Base-by-base conservation (phyloP, 2,113 vertebrate genomes). In the Brachyhypopomus gauderio region DNA sequence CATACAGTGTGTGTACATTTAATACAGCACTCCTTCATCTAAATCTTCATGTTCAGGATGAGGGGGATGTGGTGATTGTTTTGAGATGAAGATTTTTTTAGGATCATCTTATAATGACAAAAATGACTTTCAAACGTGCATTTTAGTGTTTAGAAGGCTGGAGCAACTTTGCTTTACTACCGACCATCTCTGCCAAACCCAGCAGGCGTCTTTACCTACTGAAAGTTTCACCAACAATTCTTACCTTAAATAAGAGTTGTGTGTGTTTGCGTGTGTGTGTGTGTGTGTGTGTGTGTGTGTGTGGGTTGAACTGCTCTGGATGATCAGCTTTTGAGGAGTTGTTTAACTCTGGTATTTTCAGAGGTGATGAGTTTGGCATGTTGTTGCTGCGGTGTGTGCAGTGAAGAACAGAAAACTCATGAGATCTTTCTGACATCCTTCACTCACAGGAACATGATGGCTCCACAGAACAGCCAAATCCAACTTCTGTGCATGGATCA, bases 1-100 rank as follows among this genome's bases (percentile, higher is more conserved):
- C 64, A 36, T 67, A 11, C 63, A 66, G 63, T 34, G 27, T 30
- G 30, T 30, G 30, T 30, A 19, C 19, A 36, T 34, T 5, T 30
- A 36, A 36, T 17, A 17, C 64, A 20, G 12, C 1, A 2, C 64
- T 67, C 12, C 30, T 67, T 64, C 16, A 16, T 30, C 14, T 34
- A 27, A 64, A 64, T 64, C 62, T 64, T 67, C 64, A 36, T 11
- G 64, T 16, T 67, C 64, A 67, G 27, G 64, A 14, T n/a, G 30
- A 27, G 64, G 58, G 64, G 64, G 30, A 22, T 36, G 12, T 14
- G 12, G 12, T 14, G 14, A 52, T 8, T 14, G 45, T 0, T 14
- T 52, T 52, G 45, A 52, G 45, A 12, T 0, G 9, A 5, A 45
- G 41, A 1, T 19, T 66, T 67, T 67, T 16, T 17, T 30, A 30